Base-by-base conservation (phyloP, 2,888 invertebrate genomes). In the Apodemia zela region DNA sequence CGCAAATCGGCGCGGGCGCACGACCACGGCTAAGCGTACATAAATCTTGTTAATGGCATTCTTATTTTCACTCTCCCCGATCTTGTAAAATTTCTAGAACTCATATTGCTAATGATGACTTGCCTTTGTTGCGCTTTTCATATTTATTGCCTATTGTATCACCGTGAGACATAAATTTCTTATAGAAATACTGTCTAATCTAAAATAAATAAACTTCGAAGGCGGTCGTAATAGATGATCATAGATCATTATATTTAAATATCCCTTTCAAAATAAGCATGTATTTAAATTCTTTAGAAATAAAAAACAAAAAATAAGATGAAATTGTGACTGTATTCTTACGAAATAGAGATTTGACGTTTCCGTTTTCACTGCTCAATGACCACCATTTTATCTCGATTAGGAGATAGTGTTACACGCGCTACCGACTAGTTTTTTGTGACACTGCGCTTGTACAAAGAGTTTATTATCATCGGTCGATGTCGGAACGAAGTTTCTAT, bases 301-400 rank as follows among this genome's bases (percentile, higher is more conserved):
- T 15, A 38, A 13, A 13, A 38, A 38, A 38, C 13, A 11, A 38
- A 29, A 38, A 4, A 13, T 13, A 38, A 38, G 38, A 38, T 13
- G 38, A 38, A 38, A 13, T 38, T 38, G 38, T 63, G 72, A 77
- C 77, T 79, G 82, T 87, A 85, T 79, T 70, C 80, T 87, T 87
- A 87, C 87, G 18, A 58, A 81, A 75, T 73, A 74, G 80, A 86
- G 89, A 89, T 88, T 89, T 87, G 85, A 88, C 87, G 85, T 89
- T 89, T 89, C 90, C 90, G 89, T 78, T 89, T 85, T 83, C 81
- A 42, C 15, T 42, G 42, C 42, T 88, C 86, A 89, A 89, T 89
- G 89, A 82, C 88, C 89, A 88, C 89, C 88, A 89, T 87, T 90
- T 89, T 89, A 81, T 89, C 85, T 88, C 88, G 89, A 90, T 89